phyloP scores from a whole-genome alignment of 2,113 vertebrate genomes.

The Megalops atlanticus region DNA sequence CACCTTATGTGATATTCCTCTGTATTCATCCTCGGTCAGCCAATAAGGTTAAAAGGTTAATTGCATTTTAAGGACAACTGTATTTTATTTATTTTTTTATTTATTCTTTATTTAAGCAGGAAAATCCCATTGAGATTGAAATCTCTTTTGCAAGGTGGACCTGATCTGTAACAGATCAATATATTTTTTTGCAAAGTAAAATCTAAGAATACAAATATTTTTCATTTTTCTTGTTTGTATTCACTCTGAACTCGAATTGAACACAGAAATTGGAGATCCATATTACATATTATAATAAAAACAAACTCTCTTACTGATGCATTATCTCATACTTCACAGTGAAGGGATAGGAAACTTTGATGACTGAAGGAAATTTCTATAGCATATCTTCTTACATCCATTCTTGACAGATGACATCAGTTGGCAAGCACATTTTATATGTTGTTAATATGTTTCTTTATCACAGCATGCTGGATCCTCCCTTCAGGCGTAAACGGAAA shows the following conservation, averaged over 20 bases:
- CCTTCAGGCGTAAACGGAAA: background rate
- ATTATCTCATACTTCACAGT: background rate
- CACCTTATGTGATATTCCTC: background rate
- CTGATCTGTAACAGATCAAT: too few species aligned
- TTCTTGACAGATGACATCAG: background rate
- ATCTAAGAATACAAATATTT: too few species aligned
- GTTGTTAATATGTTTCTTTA: background rate
- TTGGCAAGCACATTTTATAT: background rate
- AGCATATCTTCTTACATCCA: background rate
- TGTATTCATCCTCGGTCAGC: background rate
- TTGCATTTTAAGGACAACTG: background rate
- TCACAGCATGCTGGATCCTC: background rate
- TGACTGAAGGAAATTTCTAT: background rate
- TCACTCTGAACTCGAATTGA: too few species aligned
- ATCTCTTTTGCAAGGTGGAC: too few species aligned
- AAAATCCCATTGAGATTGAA: too few species aligned
- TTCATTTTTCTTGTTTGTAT: too few species aligned
- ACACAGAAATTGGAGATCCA: too few species aligned
- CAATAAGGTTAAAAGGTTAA: conserved; percentile 11
- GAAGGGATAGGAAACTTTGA: background rate
- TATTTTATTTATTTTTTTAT: too few species aligned
- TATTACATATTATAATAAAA: too few species aligned
- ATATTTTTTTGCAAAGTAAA: too few species aligned
- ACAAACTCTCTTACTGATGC: too few species aligned
- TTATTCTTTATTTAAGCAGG: too few species aligned